A percentile compares a stretch with the other conserved stretches of the same genome.
These are phyloP conservation scores for Drosophila saltans DNA, from an alignment of 1,140 invertebrate genomes.

Conservation along the genomic window DNA sequence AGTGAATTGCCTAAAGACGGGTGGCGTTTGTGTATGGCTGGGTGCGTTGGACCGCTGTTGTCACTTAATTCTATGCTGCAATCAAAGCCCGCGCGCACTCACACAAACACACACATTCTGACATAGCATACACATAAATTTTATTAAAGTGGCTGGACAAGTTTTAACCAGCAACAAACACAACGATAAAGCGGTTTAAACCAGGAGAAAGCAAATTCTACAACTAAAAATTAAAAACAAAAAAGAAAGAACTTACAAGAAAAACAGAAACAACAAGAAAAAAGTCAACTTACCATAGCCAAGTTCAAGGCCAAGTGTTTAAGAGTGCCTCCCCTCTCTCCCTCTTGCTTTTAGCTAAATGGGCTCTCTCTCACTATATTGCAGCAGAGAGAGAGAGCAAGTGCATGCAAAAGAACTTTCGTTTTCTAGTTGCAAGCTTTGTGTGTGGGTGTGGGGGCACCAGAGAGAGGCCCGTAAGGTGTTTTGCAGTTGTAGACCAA, in stretches of 20 bases:
- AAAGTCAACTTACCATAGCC: conserved; percentile 72
- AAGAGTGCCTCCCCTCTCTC: conserved; percentile 41
- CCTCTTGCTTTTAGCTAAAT: conserved; percentile 11
- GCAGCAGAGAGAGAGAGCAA: conserved; percentile 30
- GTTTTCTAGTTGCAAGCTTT: conserved; percentile 58
- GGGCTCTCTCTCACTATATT: conserved; percentile 18
- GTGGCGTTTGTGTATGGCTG: neutral
- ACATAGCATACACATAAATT: conserved; percentile 48
- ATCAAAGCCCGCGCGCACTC: conserved; percentile 32
- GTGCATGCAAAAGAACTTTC: conserved; percentile 76
- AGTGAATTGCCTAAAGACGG: neutral
- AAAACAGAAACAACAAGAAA: conserved; percentile 35
- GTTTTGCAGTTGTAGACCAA: conserved; percentile 1
- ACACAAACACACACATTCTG: conserved; percentile 16
- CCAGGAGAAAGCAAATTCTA: conserved; percentile 12
- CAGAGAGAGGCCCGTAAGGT: conserved; percentile 3
- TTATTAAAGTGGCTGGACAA: conserved; percentile 62
- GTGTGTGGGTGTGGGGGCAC: conserved; percentile 12
- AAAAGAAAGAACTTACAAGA: conserved; percentile 45
- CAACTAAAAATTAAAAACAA: conserved; percentile 24
- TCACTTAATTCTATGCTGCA: conserved; percentile 70
- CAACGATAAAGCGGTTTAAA: conserved; percentile 53
- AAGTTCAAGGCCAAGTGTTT: conserved; percentile 78
- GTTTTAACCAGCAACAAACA: conserved; percentile 53
- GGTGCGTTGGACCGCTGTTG: conserved; percentile 16